These are phyloP conservation scores for Drosophila setifemur DNA, from an alignment of 1,140 invertebrate species.

Conservation along the genomic window DNA sequence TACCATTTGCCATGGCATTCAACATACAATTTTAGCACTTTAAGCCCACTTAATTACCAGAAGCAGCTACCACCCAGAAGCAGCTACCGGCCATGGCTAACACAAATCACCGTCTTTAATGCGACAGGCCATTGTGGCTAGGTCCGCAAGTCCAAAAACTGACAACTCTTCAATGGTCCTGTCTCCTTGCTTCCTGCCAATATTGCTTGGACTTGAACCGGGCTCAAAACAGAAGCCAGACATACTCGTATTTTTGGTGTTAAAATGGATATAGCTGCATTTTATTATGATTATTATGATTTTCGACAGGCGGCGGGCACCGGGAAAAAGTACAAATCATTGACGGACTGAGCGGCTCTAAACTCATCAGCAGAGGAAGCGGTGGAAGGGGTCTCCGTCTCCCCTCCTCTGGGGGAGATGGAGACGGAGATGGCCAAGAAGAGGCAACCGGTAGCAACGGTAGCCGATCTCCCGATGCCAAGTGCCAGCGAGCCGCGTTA, in stretches of 20 bases:
- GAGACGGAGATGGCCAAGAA: constrained; percentile 11
- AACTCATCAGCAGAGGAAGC: constrained; percentile 66
- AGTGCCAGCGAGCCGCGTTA: constrained; percentile 63
- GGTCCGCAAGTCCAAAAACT: constrained; percentile 44
- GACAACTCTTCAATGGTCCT: constrained; percentile 60
- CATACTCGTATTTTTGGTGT: constrained; percentile 72
- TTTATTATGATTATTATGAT: constrained; percentile 81
- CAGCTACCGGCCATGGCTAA: constrained; percentile 55
- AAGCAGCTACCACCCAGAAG: constrained; percentile 68
- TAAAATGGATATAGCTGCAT: constrained; percentile 79
- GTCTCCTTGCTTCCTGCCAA: not conserved
- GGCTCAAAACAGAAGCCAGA: constrained; percentile 22
- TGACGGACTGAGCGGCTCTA: constrained; percentile 65
- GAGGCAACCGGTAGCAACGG: constrained; percentile 67
- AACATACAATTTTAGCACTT: constrained; percentile 60
- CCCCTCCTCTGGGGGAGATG: not conserved
- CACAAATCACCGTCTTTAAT: constrained; percentile 77
- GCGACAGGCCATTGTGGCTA: constrained; percentile 51
- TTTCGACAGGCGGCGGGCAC: constrained; percentile 61
- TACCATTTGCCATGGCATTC: constrained; percentile 17
- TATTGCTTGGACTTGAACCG: not conserved
- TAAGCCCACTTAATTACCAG: constrained; percentile 72
- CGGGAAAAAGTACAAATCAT: constrained; percentile 70
- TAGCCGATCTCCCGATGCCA: constrained; percentile 54
- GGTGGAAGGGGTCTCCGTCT: not conserved